Evolutionary conservation across 2,797 vertebrate species (phyloP).

Genomic region (Cygnus olor): DNA sequence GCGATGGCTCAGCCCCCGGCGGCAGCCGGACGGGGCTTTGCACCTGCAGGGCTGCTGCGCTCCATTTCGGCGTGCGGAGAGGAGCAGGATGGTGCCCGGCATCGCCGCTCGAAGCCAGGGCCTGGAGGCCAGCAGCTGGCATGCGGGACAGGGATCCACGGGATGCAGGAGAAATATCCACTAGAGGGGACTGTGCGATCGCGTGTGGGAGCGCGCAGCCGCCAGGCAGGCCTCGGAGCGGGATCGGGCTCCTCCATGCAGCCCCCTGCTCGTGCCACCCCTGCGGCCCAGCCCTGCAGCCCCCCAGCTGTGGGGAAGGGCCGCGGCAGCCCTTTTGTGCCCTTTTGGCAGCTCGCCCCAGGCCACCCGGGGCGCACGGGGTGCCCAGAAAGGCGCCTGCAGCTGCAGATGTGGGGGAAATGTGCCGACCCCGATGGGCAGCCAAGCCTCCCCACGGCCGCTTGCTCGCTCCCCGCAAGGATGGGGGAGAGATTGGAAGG

Average conservation of each 20-base stretch:
- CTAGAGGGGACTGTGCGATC: conserved; percentile 70
- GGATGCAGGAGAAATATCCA: conserved; percentile 47
- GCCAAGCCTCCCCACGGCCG: not conserved
- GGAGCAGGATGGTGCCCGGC: not conserved
- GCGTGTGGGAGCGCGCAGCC: not conserved
- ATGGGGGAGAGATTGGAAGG: not conserved
- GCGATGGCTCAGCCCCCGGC: not conserved
- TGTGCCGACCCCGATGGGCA: not conserved
- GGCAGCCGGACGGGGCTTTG: not conserved
- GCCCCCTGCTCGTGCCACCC: not conserved
- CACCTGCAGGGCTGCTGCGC: not conserved
- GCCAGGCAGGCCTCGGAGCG: not conserved
- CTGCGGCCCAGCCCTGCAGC: not conserved
- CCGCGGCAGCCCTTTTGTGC: not conserved
- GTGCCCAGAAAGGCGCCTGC: accelerated
- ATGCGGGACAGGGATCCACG: conserved; percentile 38
- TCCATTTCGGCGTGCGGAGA: accelerated
- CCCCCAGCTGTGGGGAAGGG: no score
- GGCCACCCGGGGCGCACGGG: accelerated
- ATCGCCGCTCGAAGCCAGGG: accelerated
- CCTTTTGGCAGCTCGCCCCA: not conserved
- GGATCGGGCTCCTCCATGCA: not conserved
- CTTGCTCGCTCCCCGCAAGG: not conserved
- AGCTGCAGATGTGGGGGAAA: accelerated
- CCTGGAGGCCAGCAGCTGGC: not conserved